These are phyloP conservation scores for Artemia franciscana DNA, from an alignment of 1,140 invertebrate genomes.

Conservation along the genomic window DNA sequence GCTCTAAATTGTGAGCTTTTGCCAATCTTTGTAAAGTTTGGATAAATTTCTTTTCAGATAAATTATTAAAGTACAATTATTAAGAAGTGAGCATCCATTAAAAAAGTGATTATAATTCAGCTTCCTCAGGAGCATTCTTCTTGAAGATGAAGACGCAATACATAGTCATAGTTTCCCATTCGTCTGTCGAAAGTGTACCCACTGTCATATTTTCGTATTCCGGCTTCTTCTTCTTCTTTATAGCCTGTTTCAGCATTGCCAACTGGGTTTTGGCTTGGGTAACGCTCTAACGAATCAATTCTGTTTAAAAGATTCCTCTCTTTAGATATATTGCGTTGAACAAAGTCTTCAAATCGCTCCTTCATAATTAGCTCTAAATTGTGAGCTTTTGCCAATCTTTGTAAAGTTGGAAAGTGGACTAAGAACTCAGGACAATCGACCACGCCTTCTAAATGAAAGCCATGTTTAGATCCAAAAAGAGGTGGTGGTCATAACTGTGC, in stretches of 20 bases:
- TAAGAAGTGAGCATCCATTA: no score
- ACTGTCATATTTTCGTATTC: constrained; percentile 21
- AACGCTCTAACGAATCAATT: constrained; percentile 53
- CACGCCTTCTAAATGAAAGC: constrained; percentile 82
- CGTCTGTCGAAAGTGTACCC: constrained; percentile 59
- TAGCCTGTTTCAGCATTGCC: no score
- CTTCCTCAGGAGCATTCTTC: no score
- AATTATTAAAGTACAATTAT: no score
- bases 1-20: no score
- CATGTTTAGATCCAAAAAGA: constrained; percentile 86
- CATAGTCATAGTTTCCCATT: constrained; percentile 83
- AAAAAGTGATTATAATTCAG: no score
- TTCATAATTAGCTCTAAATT: constrained; percentile 43
- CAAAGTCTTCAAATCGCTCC: constrained; percentile 57
- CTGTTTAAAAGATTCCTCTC: constrained; percentile 35
- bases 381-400: constrained; percentile 42
- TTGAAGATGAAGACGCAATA: no score
- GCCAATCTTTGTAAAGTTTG: no score
- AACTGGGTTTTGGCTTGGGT: no score
- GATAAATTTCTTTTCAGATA: no score
- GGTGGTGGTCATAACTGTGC: constrained; percentile 36
- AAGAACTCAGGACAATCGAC: constrained; percentile 97
- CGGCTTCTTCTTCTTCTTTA: no score
- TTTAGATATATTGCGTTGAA: no score
- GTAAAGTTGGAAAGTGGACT: constrained; percentile 67